Percentiles rank a stretch among this genome's conserved stretches.
These are phyloP conservation scores for Geococcyx californianus DNA, from an alignment of 2,113 vertebrate species.

Conservation along the genomic window DNA sequence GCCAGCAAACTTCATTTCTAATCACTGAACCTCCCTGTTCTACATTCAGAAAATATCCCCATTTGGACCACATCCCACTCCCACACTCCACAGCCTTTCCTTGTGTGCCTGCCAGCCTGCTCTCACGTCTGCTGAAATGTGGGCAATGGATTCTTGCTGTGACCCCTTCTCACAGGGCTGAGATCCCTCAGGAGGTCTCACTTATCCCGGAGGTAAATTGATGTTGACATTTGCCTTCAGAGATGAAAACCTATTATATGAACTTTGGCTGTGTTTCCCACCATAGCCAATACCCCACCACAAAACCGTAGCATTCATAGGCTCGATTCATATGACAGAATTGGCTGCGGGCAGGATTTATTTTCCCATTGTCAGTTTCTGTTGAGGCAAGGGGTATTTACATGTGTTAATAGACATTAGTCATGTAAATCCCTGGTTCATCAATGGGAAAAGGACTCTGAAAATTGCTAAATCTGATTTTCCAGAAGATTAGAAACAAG, in stretches of 20 bases:
- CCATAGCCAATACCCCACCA: background rate
- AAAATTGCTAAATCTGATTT: slow-evolving; percentile 52
- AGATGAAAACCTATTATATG: slow-evolving; percentile 31
- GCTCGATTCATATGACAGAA: background rate
- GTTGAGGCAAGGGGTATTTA: slow-evolving; percentile 33
- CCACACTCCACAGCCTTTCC: background rate
- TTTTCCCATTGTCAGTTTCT: slow-evolving; percentile 2
- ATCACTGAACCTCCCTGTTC: background rate
- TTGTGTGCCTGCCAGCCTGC: background rate
- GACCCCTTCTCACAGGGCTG: background rate
- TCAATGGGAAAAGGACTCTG: background rate
- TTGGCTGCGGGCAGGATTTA: slow-evolving; percentile 22
- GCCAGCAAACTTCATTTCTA: background rate
- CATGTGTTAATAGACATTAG: slow-evolving; percentile 43
- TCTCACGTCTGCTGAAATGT: background rate
- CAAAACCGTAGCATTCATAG: background rate
- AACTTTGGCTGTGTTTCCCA: background rate
- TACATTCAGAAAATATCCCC: background rate
- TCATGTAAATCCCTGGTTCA: slow-evolving; percentile 26
- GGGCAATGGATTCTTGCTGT: background rate
- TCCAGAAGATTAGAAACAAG: slow-evolving; percentile 37
- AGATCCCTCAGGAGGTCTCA: slow-evolving; percentile 18
- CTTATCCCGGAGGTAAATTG: slow-evolving; percentile 33
- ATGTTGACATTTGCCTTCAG: slow-evolving; percentile 48
- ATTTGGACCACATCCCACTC: background rate